Conservation (phyloP, 1,140 invertebrate species). For the Papilio polyxenes region DNA sequence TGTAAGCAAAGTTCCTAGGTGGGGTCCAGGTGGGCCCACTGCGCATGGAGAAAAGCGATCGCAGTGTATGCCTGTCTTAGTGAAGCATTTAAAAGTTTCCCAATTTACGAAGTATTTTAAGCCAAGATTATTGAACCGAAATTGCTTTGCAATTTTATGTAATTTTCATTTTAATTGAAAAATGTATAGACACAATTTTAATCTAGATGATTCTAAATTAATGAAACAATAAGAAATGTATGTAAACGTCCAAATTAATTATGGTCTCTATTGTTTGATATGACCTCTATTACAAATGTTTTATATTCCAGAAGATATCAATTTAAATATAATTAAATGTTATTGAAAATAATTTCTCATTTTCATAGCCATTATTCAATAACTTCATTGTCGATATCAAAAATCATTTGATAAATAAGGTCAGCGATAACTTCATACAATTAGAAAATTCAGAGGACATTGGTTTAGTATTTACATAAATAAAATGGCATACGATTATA, state of each 20-base stretch:
- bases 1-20: background rate
- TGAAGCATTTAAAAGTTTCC: too few relatives aligned
- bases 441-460: background rate
- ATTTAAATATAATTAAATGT: background rate
- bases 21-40: background rate
- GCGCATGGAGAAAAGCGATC: background rate
- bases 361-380: background rate
- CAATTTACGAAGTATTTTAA: too few relatives aligned
- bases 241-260: background rate
- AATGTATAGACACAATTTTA: background rate
- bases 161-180: too few relatives aligned
- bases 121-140: background rate
- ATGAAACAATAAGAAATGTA: background rate
- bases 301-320: background rate
- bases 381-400: background rate
- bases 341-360: background rate
- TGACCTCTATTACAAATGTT: background rate
- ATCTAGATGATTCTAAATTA: background rate
- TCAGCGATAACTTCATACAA: background rate
- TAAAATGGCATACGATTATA: background rate
- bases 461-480: background rate
- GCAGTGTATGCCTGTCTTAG: background rate
- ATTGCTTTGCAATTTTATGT: background rate
- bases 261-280: background rate
- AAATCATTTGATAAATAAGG: background rate